These are phyloP conservation scores for Oryzias curvinotus DNA, from an alignment of 2,113 vertebrate genomes.

Conservation along the genomic window DNA sequence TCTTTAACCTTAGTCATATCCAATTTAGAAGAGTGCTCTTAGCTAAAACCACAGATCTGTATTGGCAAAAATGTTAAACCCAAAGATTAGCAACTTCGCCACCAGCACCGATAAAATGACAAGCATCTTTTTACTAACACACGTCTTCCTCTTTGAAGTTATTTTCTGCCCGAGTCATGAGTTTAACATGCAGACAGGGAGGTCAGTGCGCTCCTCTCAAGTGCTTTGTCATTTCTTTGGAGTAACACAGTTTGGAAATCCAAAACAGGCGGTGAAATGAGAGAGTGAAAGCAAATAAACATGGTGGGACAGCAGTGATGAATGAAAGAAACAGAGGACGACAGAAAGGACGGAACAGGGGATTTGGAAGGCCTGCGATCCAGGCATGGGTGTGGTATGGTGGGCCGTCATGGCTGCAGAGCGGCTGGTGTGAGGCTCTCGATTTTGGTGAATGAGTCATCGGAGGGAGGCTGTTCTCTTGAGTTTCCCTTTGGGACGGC, in stretches of 20 bases:
- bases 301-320: conserved; percentile 25
- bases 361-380: conserved; percentile 37
- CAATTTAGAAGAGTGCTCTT: background rate
- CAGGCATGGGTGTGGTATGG: conserved; percentile 64
- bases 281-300: background rate
- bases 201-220: conserved; percentile 35
- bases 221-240: conserved; percentile 56
- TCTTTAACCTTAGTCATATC: conserved; percentile 11
- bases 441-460: conserved; percentile 65
- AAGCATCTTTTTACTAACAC: conserved; percentile 24
- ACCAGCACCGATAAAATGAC: conserved; percentile 15
- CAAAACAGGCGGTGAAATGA: conserved; percentile 20
- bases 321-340: conserved; percentile 10
- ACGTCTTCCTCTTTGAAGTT: conserved; percentile 18
- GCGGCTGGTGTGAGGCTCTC: conserved; percentile 52
- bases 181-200: conserved; percentile 50
- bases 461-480: conserved; percentile 51
- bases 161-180: conserved; percentile 21
- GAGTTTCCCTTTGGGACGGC: conserved; percentile 57
- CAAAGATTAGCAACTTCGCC: conserved; percentile 13
- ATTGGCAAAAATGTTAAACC: conserved; percentile 19
- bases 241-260: conserved; percentile 35
- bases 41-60: background rate
- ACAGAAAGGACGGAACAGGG: conserved; percentile 11
- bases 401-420: conserved; percentile 50